Evolutionary conservation across 2,113 vertebrate genomes (phyloP).

Genomic region (Pelmatolapia mariae): DNA sequence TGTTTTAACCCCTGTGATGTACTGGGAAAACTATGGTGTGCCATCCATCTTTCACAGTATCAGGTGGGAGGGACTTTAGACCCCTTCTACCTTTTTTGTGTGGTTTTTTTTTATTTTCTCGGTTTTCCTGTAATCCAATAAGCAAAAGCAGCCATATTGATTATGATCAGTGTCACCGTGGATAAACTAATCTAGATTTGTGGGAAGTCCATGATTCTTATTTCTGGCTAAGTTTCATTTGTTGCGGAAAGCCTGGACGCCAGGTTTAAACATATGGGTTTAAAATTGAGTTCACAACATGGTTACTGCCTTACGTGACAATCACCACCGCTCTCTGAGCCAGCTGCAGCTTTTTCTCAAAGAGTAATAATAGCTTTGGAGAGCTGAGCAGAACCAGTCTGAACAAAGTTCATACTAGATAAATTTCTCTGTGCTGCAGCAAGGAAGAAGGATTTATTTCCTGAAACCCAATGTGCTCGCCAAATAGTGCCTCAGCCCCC

Average conservation of each 20-base stretch:
- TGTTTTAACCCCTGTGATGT: not conserved
- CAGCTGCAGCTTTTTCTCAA: not conserved
- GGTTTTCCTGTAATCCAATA: not conserved
- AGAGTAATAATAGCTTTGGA: not conserved
- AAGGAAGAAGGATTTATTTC: constrained; percentile 48
- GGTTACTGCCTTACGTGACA: not conserved
- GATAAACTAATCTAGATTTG: not conserved
- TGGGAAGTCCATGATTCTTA: not conserved
- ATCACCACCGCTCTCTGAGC: not conserved
- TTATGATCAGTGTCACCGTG: not conserved
- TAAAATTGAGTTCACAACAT: not conserved
- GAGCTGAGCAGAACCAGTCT: constrained; percentile 2
- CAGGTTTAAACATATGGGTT: not conserved
- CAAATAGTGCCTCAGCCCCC: constrained; percentile 53
- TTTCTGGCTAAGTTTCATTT: not conserved
- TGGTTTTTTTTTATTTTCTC: not conserved
- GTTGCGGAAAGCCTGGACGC: not conserved
- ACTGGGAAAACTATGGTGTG: not conserved
- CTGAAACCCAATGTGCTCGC: constrained; percentile 24
- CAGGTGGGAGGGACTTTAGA: not conserved
- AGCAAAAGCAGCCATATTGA: not conserved
- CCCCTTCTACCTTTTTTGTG: not conserved
- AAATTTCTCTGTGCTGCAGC: constrained; percentile 25
- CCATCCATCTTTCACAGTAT: not conserved
- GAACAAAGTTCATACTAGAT: constrained; percentile 21